Percentiles rank a stretch among this genome's conserved stretches.
Conservation (phyloP, 2,797 vertebrate species). For the Loriculus beryllinus region DNA sequence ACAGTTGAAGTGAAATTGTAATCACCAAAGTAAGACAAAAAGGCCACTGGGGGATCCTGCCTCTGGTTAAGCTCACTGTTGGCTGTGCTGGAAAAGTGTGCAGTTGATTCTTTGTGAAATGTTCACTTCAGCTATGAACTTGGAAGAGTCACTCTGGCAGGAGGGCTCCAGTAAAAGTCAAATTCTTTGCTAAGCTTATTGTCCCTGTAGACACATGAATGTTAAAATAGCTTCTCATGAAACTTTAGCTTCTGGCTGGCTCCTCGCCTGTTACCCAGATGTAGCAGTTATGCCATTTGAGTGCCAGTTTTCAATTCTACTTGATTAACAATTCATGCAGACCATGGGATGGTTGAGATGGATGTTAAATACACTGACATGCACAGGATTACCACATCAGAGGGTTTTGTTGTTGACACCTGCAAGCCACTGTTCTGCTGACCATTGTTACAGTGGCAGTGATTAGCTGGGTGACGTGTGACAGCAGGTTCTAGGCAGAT, state of each 20-base stretch:
- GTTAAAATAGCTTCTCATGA: slow-evolving; percentile 41
- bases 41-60: background rate
- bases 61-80: background rate
- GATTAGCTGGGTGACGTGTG: background rate
- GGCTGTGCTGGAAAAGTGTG: background rate
- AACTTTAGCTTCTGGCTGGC: slow-evolving; percentile 42
- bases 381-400: background rate
- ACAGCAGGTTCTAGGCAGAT: background rate
- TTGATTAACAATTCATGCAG: slow-evolving; percentile 27
- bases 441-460: background rate
- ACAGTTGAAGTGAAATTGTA: background rate
- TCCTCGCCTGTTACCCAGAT: background rate
- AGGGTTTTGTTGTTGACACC: background rate
- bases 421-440: background rate
- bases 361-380: background rate
- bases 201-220: slow-evolving; percentile 17
- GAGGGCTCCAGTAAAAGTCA: background rate
- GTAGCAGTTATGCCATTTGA: background rate
- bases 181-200: slow-evolving; percentile 22
- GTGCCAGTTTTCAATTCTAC: slow-evolving; percentile 22
- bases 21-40: background rate
- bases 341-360: background rate
- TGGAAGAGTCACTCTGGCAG: background rate
- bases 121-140: background rate
- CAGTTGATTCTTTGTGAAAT: background rate